These are phyloP conservation scores for Nemotelus pantherinus DNA, from an alignment of 2,888 invertebrate species.

Conservation along the genomic window DNA sequence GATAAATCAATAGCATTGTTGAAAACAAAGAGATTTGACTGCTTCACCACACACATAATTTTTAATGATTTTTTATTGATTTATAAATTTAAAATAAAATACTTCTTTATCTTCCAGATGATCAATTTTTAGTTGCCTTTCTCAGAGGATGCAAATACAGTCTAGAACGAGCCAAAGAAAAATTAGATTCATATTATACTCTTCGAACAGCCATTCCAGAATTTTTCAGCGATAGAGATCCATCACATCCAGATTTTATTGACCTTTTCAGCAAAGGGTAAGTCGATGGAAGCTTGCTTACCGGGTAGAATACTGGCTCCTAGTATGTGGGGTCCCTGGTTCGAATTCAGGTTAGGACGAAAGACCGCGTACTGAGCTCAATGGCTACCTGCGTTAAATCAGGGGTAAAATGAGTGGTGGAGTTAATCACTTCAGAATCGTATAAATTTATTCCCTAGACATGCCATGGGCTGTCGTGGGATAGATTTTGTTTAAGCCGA, in stretches of 20 bases:
- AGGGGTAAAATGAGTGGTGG: no score
- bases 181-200: conserved; percentile 71
- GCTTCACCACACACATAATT: not conserved
- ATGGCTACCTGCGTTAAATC: no score
- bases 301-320: no score
- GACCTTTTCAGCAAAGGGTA: conserved; percentile 61
- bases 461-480: no score
- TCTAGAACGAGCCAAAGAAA: conserved; percentile 71
- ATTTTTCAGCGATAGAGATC: conserved; percentile 64
- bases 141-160: conserved; percentile 74
- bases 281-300: conserved; percentile 33
- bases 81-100: not conserved
- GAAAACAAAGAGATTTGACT: conserved; percentile 68
- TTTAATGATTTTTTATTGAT: not conserved
- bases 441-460: no score
- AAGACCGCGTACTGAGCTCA: no score
- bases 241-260: conserved; percentile 56
- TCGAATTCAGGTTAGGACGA: no score
- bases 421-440: no score
- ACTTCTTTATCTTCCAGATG: conserved; percentile 63
- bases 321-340: no score
- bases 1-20: conserved; percentile 70
- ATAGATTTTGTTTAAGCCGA: no score
- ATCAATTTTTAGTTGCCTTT: conserved; percentile 72
- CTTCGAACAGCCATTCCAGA: conserved; percentile 68